Percentiles rank a stretch among this genome's conserved stretches.
phyloP scores from a whole-genome alignment of 2,797 vertebrate genomes.

The Cryptoblepharus egeriae region DNA sequence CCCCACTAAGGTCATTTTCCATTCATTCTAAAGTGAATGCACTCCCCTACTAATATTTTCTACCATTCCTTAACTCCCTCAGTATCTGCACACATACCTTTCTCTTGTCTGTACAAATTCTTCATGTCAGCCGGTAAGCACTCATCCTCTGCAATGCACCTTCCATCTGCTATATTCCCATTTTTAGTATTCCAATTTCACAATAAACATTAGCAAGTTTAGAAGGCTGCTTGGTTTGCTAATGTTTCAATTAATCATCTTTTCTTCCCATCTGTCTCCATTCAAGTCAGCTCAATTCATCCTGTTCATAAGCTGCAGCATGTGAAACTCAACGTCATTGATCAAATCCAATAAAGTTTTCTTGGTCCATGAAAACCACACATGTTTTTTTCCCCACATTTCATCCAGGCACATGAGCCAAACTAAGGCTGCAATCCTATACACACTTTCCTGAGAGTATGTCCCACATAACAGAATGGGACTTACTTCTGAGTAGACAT shows the following conservation, averaged over 20 bases:
- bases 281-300: conserved; percentile 24
- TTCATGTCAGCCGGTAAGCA: neutral
- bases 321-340: conserved; percentile 25
- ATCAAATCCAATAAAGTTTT: conserved; percentile 30
- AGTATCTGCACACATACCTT: neutral
- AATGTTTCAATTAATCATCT: conserved; percentile 41
- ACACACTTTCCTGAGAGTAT: no score
- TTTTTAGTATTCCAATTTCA: neutral
- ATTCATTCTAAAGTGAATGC: no score
- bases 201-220: neutral
- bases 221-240: conserved; percentile 19
- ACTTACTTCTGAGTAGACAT: no score
- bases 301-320: conserved; percentile 28
- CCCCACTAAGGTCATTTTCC: no score
- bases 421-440: no score
- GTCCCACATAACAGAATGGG: no score
- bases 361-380: conserved; percentile 3
- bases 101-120: neutral
- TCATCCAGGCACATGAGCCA: neutral
- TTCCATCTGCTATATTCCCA: conserved; percentile 31
- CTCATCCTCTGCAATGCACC: fast-evolving
- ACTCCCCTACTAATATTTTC: neutral
- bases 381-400: conserved; percentile 25
- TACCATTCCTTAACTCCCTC: fast-evolving
- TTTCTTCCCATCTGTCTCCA: conserved; percentile 49